Evolutionary conservation across 2,113 vertebrate genomes (phyloP).

Genomic region (Carassius auratus): DNA sequence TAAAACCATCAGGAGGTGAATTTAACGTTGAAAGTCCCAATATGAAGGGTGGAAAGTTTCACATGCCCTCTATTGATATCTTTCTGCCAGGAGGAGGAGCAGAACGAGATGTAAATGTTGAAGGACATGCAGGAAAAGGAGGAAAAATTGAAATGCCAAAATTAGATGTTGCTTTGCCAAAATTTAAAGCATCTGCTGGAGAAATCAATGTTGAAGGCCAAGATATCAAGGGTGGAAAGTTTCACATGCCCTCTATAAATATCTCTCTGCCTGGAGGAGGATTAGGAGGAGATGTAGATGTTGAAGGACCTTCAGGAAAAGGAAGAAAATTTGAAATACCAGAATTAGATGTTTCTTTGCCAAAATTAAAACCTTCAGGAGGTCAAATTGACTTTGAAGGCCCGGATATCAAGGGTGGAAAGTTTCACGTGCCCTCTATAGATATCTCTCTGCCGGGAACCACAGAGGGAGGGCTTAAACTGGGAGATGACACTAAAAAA

Average conservation of each 20-base stretch:
- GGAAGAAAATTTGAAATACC: conserved; percentile 28
- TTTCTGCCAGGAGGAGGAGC: too few species aligned
- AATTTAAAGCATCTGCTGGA: too few species aligned
- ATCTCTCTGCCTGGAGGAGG: conserved; percentile 67
- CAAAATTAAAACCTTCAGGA: background rate
- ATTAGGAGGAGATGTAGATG: conserved; percentile 40
- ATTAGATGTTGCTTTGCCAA: too few species aligned
- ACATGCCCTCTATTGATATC: too few species aligned
- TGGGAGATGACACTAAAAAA: background rate
- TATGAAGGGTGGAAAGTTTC: too few species aligned
- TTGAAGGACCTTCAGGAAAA: conserved; percentile 42
- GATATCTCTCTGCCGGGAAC: conserved; percentile 44
- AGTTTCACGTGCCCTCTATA: conserved; percentile 57
- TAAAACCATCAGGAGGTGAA: background rate
- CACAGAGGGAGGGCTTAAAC: background rate
- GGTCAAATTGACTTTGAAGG: conserved; percentile 11
- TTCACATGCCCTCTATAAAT: conserved; percentile 65
- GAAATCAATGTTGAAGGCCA: background rate
- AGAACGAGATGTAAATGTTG: too few species aligned
- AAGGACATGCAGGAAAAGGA: too few species aligned
- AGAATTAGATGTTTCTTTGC: background rate
- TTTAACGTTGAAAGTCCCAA: background rate
- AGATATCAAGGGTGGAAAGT: conserved; percentile 51
- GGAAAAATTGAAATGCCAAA: too few species aligned
- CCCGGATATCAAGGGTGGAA: conserved; percentile 38